Percentiles rank a stretch among this genome's conserved stretches.
phyloP scores from a whole-genome alignment of 1,140 invertebrate genomes.

The Pseudachorutes palmiensis region DNA sequence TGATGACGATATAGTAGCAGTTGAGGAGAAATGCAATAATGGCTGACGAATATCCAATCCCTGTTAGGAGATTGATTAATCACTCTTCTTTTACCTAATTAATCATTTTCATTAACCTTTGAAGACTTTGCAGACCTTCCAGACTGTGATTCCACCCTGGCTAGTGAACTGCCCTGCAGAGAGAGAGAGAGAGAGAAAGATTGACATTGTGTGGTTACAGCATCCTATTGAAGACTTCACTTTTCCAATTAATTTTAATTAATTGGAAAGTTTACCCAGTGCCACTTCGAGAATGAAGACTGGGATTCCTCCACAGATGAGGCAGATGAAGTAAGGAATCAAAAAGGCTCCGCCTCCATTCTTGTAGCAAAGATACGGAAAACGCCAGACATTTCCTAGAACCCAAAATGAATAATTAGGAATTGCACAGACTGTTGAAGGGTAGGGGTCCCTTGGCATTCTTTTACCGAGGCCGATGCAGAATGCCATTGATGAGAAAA shows the following conservation, averaged over 20 bases:
- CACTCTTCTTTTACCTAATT: constrained; percentile 1
- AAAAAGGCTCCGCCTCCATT: constrained; percentile 55
- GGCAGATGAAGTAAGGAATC: constrained; percentile 51
- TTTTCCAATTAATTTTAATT: background rate
- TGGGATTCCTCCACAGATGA: constrained; percentile 50
- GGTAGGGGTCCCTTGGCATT: no score
- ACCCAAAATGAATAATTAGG: no score
- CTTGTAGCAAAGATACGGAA: constrained; percentile 51
- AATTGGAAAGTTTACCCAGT: constrained; percentile 41
- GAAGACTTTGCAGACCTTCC: constrained; percentile 46
- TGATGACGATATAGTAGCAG: constrained; percentile 52
- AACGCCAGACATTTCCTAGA: constrained; percentile 50
- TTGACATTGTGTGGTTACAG: no score
- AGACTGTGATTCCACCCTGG: constrained; percentile 46
- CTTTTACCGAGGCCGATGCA: constrained; percentile 34
- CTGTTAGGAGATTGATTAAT: constrained; percentile 32
- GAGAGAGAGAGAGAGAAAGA: background rate
- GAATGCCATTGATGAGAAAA: constrained; percentile 34
- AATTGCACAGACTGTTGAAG: no score
- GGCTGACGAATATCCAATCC: constrained; percentile 52
- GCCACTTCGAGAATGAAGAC: constrained; percentile 55
- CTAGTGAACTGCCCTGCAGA: constrained; percentile 42
- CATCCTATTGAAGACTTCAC: background rate
- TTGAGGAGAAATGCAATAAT: constrained; percentile 52
- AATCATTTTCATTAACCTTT: constrained; percentile 41